Evolutionary conservation across 2,113 vertebrate genomes (phyloP).

Genomic region (Corynorhinus townsendii): DNA sequence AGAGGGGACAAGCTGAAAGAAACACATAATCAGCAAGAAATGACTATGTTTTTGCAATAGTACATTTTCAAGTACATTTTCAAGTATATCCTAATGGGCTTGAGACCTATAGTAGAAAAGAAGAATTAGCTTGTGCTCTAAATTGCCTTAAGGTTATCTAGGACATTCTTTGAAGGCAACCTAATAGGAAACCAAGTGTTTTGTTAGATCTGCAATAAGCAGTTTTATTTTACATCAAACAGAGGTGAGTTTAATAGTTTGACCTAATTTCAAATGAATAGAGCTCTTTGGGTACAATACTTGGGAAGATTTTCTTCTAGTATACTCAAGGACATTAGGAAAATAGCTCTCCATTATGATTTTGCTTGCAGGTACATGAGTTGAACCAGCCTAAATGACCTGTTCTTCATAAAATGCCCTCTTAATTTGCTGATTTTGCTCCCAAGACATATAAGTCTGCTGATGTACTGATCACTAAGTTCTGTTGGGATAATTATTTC

Average conservation of each 20-base stretch:
- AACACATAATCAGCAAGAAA: conserved; percentile 39
- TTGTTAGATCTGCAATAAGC: conserved; percentile 69
- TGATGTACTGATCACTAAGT: conserved; percentile 61
- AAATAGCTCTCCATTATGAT: conserved; percentile 40
- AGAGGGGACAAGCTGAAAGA: conserved; percentile 39
- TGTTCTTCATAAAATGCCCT: conserved; percentile 65
- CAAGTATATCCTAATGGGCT: conserved; percentile 38
- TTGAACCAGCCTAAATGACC: conserved; percentile 61
- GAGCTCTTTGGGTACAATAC: conserved; percentile 52
- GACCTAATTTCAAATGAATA: conserved; percentile 69
- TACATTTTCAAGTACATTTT: conserved; percentile 56
- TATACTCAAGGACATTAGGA: conserved; percentile 65
- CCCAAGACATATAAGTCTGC: conserved; percentile 43
- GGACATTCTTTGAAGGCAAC: conserved; percentile 69
- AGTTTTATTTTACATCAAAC: conserved; percentile 73
- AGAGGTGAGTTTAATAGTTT: conserved; percentile 66
- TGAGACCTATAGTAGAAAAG: conserved; percentile 35
- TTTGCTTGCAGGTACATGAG: conserved; percentile 60
- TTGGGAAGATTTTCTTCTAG: conserved; percentile 38
- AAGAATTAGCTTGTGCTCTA: conserved; percentile 55
- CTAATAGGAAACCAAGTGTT: conserved; percentile 57
- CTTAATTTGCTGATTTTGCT: conserved; percentile 71
- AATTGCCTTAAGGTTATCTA: conserved; percentile 69
- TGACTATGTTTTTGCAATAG: conserved; percentile 47
- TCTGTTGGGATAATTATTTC: conserved; percentile 69